Conservation (phyloP, 2,888 invertebrate genomes). For the Clusia tigrina region DNA sequence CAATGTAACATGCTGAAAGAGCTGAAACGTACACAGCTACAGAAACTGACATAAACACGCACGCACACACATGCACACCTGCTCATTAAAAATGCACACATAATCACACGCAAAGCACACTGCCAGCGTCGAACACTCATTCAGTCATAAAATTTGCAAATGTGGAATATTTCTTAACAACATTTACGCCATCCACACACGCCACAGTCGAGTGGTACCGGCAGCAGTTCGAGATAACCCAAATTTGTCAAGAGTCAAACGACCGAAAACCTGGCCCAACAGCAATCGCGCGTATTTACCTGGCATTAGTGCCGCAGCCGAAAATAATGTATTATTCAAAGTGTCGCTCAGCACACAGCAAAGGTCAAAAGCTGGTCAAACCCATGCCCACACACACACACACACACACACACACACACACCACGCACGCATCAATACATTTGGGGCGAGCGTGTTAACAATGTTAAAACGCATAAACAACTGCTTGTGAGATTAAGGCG, state of each 20-base stretch:
- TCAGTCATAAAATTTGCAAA: slow-evolving; percentile 54
- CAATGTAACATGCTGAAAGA: slow-evolving; percentile 54
- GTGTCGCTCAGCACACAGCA: background rate
- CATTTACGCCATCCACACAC: slow-evolving; percentile 37
- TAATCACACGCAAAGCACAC: slow-evolving; percentile 31
- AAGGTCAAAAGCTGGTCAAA: background rate
- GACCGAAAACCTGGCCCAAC: slow-evolving; percentile 6
- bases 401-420: background rate
- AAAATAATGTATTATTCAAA: background rate
- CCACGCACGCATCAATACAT: background rate
- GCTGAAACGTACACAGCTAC: slow-evolving; percentile 41
- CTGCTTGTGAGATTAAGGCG: no score
- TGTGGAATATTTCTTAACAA: slow-evolving; percentile 55
- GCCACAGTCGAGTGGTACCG: background rate
- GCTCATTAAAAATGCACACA: slow-evolving; percentile 47
- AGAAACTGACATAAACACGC: slow-evolving; percentile 14
- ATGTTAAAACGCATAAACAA: background rate
- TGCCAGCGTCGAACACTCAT: slow-evolving; percentile 39
- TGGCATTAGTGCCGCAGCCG: background rate
- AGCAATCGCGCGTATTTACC: background rate
- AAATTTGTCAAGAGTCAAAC: slow-evolving; percentile 11
- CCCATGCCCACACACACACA: background rate
- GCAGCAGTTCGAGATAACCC: background rate
- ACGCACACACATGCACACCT: slow-evolving; percentile 31
- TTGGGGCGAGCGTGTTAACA: background rate